Evolutionary conservation across 2,888 invertebrate species (phyloP).

Genomic region (Agrypnus murinus): DNA sequence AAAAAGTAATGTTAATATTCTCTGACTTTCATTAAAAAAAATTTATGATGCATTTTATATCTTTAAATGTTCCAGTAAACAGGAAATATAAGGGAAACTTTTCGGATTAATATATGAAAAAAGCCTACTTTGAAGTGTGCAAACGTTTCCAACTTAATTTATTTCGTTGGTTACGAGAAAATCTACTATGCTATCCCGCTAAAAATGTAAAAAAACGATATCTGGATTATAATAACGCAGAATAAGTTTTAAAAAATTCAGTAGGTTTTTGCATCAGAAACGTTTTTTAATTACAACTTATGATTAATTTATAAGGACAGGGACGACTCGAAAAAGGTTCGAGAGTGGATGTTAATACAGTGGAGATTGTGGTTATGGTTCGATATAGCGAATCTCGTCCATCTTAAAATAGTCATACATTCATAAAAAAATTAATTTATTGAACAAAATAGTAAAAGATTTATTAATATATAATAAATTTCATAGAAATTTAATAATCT

Average conservation of each 20-base stretch:
- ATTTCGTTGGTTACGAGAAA: constrained; percentile 1
- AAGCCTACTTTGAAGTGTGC: constrained; percentile 17
- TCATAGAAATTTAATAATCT: too few relatives aligned
- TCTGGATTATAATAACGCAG: constrained; percentile 25
- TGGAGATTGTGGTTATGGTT: too few relatives aligned
- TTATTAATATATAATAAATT: too few relatives aligned
- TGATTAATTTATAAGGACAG: constrained; percentile 22
- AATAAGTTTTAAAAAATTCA: constrained; percentile 24
- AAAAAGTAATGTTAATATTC: neutral
- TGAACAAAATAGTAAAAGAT: too few relatives aligned
- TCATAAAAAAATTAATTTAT: too few relatives aligned
- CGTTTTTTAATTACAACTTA: constrained; percentile 28
- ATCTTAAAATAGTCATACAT: too few relatives aligned
- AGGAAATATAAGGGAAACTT: constrained; percentile 17
- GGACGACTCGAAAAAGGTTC: constrained; percentile 11
- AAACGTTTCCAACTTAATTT: constrained; percentile 28
- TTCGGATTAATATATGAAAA: constrained; percentile 16
- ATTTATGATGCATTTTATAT: neutral
- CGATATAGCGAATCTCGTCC: too few relatives aligned
- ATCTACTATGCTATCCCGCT: constrained; percentile 15
- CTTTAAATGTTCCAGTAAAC: constrained; percentile 2
- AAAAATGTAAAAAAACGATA: constrained; percentile 20
- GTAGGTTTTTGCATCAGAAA: constrained; percentile 15
- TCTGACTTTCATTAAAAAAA: neutral
- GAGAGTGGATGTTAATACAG: neutral